phyloP scores from a whole-genome alignment of 2,797 vertebrate genomes.

The Sebastes matsubarae region DNA sequence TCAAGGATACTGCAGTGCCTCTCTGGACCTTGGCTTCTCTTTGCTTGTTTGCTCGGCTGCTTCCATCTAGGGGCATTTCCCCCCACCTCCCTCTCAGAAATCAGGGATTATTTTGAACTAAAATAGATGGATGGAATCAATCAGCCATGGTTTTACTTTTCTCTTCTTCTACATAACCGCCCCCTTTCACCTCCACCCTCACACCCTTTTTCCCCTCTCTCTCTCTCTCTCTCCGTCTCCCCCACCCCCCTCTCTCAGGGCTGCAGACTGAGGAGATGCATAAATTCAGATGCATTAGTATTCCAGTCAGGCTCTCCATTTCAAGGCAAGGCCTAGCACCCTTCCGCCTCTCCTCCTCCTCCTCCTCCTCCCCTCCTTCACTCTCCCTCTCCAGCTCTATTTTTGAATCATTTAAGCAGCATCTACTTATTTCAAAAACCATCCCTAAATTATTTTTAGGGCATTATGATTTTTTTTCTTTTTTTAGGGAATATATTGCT shows the following conservation, averaged over 20 bases:
- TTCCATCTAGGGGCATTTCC: constrained; percentile 30
- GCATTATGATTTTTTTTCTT: constrained; percentile 42
- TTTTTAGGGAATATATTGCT: constrained; percentile 33
- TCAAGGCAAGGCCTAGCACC: constrained; percentile 83
- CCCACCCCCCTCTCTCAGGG: constrained; percentile 78
- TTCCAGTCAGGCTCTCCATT: constrained; percentile 86
- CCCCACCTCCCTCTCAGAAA: constrained; percentile 22
- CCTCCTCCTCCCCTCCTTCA: constrained; percentile 34
- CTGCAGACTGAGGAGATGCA: constrained; percentile 86
- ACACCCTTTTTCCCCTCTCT: constrained; percentile 50
- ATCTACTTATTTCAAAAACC: constrained; percentile 64
- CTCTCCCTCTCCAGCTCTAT: constrained; percentile 67
- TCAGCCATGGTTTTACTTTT: constrained; percentile 72
- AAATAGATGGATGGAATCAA: constrained; percentile 80
- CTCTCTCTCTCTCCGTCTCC: constrained; percentile 50
- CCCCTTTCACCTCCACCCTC: constrained; percentile 74
- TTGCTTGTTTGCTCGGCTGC: constrained; percentile 57
- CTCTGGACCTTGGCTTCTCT: constrained; percentile 61
- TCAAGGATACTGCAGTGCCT: constrained; percentile 55
- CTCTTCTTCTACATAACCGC: constrained; percentile 68
- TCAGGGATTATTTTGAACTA: constrained; percentile 66
- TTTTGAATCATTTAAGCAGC: constrained; percentile 75
- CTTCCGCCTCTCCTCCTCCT: constrained; percentile 67
- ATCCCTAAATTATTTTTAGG: constrained; percentile 63
- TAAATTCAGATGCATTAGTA: constrained; percentile 87